Evolutionary conservation across 2,888 invertebrate species (phyloP).

Genomic region (Hemithea aestivaria): DNA sequence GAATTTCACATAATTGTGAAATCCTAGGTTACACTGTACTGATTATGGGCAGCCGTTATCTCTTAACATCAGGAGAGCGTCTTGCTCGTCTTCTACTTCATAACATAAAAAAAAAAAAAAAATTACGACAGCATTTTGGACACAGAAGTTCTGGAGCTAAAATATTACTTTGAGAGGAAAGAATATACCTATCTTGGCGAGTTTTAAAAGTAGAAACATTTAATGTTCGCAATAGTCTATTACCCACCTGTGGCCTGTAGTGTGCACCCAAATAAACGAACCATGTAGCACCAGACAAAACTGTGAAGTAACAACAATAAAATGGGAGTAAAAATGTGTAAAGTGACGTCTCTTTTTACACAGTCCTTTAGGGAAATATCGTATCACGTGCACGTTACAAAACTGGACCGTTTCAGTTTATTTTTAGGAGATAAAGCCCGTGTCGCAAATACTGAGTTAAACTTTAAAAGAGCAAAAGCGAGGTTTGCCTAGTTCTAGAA

Average conservation of each 20-base stretch:
- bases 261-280: slow-evolving; percentile 12
- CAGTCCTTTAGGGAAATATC: slow-evolving; percentile 36
- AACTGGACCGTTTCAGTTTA: slow-evolving; percentile 33
- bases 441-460: slow-evolving; percentile 37
- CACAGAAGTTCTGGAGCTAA: too few relatives aligned
- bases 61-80: too few relatives aligned
- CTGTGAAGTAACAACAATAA: slow-evolving; percentile 21
- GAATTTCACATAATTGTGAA: too few relatives aligned
- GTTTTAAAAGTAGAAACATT: slow-evolving; percentile 13
- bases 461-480: slow-evolving; percentile 39
- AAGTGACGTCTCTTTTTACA: slow-evolving; percentile 28
- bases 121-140: too few relatives aligned
- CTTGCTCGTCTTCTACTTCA: too few relatives aligned
- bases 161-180: too few relatives aligned
- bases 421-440: slow-evolving; percentile 38
- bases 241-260: slow-evolving; percentile 13
- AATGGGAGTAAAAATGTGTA: slow-evolving; percentile 27
- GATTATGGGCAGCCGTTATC: too few relatives aligned
- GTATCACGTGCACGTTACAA: slow-evolving; percentile 30
- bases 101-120: too few relatives aligned
- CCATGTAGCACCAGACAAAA: slow-evolving; percentile 8
- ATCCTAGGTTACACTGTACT: too few relatives aligned
- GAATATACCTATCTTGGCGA: too few relatives aligned
- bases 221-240: slow-evolving; percentile 16
- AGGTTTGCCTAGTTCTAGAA: slow-evolving; percentile 35